Conservation (phyloP, 2,888 invertebrate genomes). For the Nematopogon swammerdamellus region DNA sequence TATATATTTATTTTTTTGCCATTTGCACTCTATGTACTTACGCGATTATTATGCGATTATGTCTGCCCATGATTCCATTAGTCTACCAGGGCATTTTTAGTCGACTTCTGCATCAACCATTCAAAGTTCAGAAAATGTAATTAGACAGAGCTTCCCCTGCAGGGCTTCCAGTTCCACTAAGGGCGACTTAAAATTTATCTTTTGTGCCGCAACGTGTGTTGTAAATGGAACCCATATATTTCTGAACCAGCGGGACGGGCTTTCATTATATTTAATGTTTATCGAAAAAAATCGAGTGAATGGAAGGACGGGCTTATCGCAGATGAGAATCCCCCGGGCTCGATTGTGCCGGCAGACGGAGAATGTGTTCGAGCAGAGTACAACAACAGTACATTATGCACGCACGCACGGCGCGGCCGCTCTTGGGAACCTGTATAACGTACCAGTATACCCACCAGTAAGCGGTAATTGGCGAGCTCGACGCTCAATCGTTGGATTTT, state of each 20-base stretch:
- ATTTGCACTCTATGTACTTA: too few species aligned
- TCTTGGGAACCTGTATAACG: not conserved
- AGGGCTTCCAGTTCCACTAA: not conserved
- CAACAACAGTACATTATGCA: not conserved
- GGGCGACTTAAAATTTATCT: not conserved
- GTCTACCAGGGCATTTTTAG: too few species aligned
- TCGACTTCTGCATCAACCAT: not conserved
- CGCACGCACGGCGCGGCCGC: too few species aligned
- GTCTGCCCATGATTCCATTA: too few species aligned
- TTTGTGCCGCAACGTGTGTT: not conserved
- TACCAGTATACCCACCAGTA: too few species aligned
- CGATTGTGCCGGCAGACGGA: not conserved
- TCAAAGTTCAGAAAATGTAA: not conserved
- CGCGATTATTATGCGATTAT: too few species aligned
- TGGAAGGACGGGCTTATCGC: not conserved
- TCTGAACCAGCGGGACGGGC: not conserved
- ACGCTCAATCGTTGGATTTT: not conserved
- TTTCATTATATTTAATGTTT: not conserved
- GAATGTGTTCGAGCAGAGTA: too few species aligned
- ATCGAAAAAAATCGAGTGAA: not conserved
- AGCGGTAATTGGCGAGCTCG: not conserved
- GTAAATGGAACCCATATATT: not conserved
- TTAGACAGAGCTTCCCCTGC: not conserved
- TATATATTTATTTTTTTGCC: too few species aligned
- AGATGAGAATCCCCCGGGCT: not conserved